phyloP scores from a whole-genome alignment of 2,797 vertebrate genomes.

The Sebastes kiyomatsui region DNA sequence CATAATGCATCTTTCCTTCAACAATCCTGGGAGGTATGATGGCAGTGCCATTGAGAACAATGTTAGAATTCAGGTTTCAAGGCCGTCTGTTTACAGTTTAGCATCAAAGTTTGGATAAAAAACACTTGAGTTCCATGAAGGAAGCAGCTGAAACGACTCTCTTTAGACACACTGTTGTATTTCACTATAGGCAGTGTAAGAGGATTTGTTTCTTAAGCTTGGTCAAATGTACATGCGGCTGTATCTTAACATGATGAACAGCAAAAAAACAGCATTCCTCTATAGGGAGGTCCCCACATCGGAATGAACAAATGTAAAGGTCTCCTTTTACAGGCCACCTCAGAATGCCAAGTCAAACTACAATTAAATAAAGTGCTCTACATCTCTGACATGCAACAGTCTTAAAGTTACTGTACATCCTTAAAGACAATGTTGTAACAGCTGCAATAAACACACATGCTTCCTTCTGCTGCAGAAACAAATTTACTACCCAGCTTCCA shows the following conservation, averaged over 20 bases:
- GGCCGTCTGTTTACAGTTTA: constrained; percentile 15
- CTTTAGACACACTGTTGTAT: neutral
- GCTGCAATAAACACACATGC: neutral
- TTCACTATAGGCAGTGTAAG: neutral
- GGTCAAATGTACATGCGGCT: neutral
- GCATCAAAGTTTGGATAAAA: neutral
- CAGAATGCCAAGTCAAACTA: neutral
- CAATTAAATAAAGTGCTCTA: neutral
- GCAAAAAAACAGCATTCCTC: constrained; percentile 34
- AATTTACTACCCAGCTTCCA: neutral
- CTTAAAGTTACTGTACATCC: neutral
- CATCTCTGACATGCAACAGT: neutral
- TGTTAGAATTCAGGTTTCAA: neutral
- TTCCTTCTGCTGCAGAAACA: neutral
- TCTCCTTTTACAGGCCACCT: neutral
- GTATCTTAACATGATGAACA: neutral
- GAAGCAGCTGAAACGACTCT: constrained; percentile 6
- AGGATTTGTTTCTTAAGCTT: neutral
- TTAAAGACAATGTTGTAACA: neutral
- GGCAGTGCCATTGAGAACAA: neutral
- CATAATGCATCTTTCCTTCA: neutral
- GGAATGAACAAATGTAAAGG: neutral
- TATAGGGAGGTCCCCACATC: constrained; percentile 5
- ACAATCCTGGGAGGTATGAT: neutral
- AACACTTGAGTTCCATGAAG: neutral